These are phyloP conservation scores for Dendropsophus ebraccatus DNA, from an alignment of 2,113 vertebrate genomes.

Conservation along the genomic window DNA sequence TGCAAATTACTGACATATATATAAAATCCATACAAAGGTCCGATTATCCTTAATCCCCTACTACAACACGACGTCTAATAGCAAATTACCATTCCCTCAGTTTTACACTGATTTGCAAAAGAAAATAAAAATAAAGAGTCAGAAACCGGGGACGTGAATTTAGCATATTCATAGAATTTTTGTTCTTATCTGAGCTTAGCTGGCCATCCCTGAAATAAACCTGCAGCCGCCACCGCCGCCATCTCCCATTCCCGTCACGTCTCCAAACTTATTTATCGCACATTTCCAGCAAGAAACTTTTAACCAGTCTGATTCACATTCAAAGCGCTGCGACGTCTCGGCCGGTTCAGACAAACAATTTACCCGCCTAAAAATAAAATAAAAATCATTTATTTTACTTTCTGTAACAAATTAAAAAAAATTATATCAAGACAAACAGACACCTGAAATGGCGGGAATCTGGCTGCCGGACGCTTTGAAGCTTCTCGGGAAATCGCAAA, in stretches of 20 bases:
- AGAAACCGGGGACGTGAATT: neutral
- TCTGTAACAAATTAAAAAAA: conserved; percentile 2
- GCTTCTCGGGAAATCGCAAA: conserved; percentile 59
- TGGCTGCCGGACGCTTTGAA: conserved; percentile 62
- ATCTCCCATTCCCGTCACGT: conserved; percentile 29
- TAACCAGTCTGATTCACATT: conserved; percentile 2
- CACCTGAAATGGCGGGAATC: conserved; percentile 17
- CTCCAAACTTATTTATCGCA: conserved; percentile 30
- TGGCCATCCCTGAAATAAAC: conserved; percentile 56
- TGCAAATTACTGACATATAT: neutral
- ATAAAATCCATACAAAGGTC: neutral
- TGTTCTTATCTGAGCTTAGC: conserved; percentile 38
- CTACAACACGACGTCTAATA: neutral
- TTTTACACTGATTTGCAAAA: neutral
- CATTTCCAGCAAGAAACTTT: conserved; percentile 26
- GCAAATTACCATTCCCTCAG: neutral
- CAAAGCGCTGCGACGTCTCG: neutral
- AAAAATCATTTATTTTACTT: conserved; percentile 35
- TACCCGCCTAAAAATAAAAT: neutral
- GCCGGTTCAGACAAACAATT: conserved; percentile 39
- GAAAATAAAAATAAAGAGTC: neutral
- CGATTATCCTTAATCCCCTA: neutral
- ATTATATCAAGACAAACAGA: conserved; percentile 54
- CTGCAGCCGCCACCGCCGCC: neutral
- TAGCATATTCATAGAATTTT: conserved; percentile 52